phyloP scores from a whole-genome alignment of 2,113 vertebrate genomes.

The Capreolus pygargus region DNA sequence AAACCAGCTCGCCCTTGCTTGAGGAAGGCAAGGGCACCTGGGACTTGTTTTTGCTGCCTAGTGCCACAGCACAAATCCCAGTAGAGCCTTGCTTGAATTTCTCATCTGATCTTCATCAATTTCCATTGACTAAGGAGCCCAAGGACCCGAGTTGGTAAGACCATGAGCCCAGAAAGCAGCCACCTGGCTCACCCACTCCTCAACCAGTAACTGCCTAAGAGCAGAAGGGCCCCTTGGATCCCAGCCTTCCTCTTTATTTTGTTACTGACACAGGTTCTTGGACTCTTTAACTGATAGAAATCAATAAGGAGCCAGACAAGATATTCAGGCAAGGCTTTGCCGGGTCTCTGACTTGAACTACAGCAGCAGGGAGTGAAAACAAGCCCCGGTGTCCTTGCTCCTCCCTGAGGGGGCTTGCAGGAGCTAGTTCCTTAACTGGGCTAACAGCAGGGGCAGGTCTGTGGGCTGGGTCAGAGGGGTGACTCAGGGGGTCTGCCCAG shows the following conservation, averaged over 20 bases:
- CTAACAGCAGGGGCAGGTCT: not conserved
- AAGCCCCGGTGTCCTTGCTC: not conserved
- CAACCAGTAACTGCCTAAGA: not conserved
- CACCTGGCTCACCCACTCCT: not conserved
- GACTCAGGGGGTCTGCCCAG: not conserved
- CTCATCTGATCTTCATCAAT: not conserved
- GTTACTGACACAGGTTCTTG: not conserved
- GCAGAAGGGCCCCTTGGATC: not conserved
- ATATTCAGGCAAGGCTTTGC: not conserved
- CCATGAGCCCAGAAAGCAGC: not conserved
- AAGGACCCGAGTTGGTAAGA: not conserved
- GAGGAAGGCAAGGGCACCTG: not conserved
- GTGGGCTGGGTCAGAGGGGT: not conserved
- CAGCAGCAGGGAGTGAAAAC: not conserved
- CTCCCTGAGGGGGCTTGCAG: not conserved
- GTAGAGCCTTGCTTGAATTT: not conserved
- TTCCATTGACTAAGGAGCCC: not conserved
- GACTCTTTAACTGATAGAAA: not conserved
- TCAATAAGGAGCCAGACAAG: not conserved
- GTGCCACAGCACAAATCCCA: not conserved
- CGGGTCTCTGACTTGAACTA: fast-evolving
- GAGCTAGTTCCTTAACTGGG: not conserved
- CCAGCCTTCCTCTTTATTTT: not conserved
- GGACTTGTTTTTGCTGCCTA: not conserved
- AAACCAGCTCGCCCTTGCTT: not conserved